These are phyloP conservation scores for Porites lutea DNA, from an alignment of 64 coral and sea anemone species.

Conservation along the genomic window DNA sequence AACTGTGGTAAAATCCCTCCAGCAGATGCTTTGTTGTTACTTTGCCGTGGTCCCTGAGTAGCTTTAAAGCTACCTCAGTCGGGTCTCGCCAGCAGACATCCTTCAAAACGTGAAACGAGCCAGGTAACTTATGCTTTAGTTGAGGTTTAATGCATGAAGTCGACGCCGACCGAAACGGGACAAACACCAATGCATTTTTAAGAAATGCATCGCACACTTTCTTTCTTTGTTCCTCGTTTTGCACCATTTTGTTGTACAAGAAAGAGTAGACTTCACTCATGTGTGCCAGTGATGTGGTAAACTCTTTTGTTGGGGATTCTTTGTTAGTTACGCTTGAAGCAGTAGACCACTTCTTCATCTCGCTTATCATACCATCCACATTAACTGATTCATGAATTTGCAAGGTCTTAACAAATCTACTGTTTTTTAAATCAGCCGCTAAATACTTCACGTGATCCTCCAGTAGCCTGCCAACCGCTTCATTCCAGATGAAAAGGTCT, in stretches of 20 bases:
- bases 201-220: conserved; percentile 62
- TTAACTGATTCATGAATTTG: conserved; percentile 28
- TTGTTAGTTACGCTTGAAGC: background rate
- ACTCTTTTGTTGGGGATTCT: conserved; percentile 4
- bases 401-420: conserved; percentile 58
- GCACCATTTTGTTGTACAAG: conserved; percentile 38
- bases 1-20: conserved; percentile 35
- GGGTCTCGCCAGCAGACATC: conserved; percentile 90
- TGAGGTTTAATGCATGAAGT: background rate
- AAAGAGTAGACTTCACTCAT: conserved; percentile 77
- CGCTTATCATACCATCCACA: conserved; percentile 62
- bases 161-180: conserved; percentile 23
- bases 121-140: background rate
- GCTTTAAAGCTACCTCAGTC: conserved; percentile 38
- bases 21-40: conserved; percentile 60
- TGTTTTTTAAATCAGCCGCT: conserved; percentile 25
- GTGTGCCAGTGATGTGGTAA: conserved; percentile 64
- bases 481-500: conserved; percentile 36
- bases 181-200: conserved; percentile 74
- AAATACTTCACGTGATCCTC: conserved; percentile 67
- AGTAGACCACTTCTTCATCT: conserved; percentile 70
- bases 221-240: background rate
- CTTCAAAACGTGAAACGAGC: conserved; percentile 71
- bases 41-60: background rate
- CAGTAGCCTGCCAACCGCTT: conserved; percentile 41